Conservation (phyloP, 1,140 invertebrate species). For the Homarus americanus region DNA sequence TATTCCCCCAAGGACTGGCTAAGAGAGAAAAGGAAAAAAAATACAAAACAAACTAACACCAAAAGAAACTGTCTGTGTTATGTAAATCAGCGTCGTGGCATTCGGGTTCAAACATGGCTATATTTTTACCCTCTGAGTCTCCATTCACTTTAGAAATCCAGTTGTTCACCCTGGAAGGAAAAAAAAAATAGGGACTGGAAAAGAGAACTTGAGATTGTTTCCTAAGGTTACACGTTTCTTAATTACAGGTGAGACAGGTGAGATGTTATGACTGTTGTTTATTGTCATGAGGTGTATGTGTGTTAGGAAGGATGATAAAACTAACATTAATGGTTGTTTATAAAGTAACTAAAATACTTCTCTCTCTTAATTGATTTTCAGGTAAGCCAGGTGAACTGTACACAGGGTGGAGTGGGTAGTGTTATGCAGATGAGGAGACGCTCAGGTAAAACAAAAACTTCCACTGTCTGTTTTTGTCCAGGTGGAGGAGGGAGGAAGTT, state of each 20-base stretch:
- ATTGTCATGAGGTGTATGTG: too few relatives aligned
- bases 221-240: not conserved
- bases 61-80: conserved; percentile 47
- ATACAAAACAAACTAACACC: conserved; percentile 37
- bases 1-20: too few relatives aligned
- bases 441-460: conserved; percentile 55
- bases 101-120: conserved; percentile 20
- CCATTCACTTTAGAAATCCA: not conserved
- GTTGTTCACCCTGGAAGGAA: not conserved
- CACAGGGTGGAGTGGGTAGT: conserved; percentile 46
- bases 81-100: conserved; percentile 42
- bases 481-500: too few relatives aligned
- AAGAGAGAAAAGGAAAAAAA: conserved; percentile 34
- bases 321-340: too few relatives aligned
- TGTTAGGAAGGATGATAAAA: too few relatives aligned
- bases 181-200: not conserved
- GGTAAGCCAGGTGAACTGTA: conserved; percentile 30
- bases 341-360: conserved; percentile 42
- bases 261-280: not conserved
- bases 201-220: not conserved
- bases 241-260: too few relatives aligned
- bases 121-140: conserved; percentile 23
- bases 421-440: conserved; percentile 60
- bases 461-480: conserved; percentile 15
- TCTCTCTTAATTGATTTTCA: conserved; percentile 63